Evolutionary conservation across 2,888 invertebrate genomes (phyloP).

Genomic region (Ophraella communa): DNA sequence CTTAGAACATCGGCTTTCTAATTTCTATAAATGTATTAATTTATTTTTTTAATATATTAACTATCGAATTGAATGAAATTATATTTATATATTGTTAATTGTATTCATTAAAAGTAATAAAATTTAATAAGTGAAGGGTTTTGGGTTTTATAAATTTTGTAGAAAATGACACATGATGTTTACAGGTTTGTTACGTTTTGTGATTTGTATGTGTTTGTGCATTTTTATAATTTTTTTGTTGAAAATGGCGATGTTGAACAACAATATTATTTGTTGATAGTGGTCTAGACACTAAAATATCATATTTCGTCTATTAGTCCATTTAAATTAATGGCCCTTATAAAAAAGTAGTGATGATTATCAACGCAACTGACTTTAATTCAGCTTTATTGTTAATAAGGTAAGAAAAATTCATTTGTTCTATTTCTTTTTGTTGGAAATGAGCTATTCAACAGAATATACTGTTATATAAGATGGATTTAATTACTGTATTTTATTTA

Average conservation of each 20-base stretch:
- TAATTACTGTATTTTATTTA: slow-evolving; percentile 9
- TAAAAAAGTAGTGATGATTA: slow-evolving; percentile 48
- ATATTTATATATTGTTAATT: not conserved
- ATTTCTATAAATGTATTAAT: not conserved
- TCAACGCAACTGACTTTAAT: slow-evolving; percentile 37
- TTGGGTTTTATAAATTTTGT: too few species aligned
- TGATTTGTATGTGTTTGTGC: not conserved
- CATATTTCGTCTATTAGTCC: slow-evolving; percentile 7
- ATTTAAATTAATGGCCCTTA: slow-evolving; percentile 36
- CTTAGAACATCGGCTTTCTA: not conserved
- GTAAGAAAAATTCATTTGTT: slow-evolving; percentile 27
- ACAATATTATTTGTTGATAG: slow-evolving; percentile 22
- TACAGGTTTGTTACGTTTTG: not conserved
- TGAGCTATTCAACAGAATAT: slow-evolving; percentile 11
- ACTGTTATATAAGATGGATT: slow-evolving; percentile 16
- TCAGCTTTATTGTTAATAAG: slow-evolving; percentile 33
- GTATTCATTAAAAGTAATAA: not conserved
- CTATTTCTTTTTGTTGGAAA: slow-evolving; percentile 15
- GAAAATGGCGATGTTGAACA: slow-evolving; percentile 19
- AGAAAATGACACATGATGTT: not conserved
- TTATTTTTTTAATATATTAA: not conserved
- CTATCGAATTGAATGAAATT: not conserved
- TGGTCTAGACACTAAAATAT: slow-evolving; percentile 9
- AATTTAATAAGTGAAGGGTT: not conserved
- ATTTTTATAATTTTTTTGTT: slow-evolving; percentile 12